Evolutionary conservation across 2,797 vertebrate genomes (phyloP), one percentile per base, ranked within the genome.

Genomic region (Chelidonichthys spinosus): DNA sequence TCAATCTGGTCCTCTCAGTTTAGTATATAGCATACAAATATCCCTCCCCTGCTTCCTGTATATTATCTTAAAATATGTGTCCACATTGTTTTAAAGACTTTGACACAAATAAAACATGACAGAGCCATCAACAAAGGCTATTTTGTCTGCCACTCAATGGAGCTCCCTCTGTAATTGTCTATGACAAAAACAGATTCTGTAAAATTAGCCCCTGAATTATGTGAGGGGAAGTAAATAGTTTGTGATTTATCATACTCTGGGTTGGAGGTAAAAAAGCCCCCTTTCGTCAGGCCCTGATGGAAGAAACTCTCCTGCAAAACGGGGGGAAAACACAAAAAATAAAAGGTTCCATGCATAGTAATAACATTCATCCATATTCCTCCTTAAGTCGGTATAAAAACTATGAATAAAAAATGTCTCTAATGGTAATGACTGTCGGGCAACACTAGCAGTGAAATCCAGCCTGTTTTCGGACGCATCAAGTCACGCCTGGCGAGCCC

Each of bases 101-200:
- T 93, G 93, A 94, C 85, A 79, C 87, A 94, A 93, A 95, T 95
- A 90, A 93, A 95, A 95, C 94, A 94, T 95, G 95, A 94, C 95
- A 93, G 92, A 90, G 89, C 93, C 92, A 95, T 95, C 95, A 95
- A 95, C 94, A 95, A 94, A 94, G 92, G 92, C 94, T 94, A 94
- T 95, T 95, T 94, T 94, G 92, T 93, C 94, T 95, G 94, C 92
- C 95, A 95, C 89, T 95, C 95, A 95, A 79, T 88, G 89, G 89
- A 85, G 87, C 90, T 85, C 87, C 89, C 68, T 69, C 90, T 92
- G 89, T 95, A 95, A 95, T 95, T 95, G 94, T 94, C 93, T 90
- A 91, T 93, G 94, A 95, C 93, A 94, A 94, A 95, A 95, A 95
- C 93, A 94, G 93, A 95, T 95, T 94, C 93, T 93, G 93, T 88